Base-by-base conservation (phyloP, 2,797 vertebrate genomes). In the Urophycis tenuis region DNA sequence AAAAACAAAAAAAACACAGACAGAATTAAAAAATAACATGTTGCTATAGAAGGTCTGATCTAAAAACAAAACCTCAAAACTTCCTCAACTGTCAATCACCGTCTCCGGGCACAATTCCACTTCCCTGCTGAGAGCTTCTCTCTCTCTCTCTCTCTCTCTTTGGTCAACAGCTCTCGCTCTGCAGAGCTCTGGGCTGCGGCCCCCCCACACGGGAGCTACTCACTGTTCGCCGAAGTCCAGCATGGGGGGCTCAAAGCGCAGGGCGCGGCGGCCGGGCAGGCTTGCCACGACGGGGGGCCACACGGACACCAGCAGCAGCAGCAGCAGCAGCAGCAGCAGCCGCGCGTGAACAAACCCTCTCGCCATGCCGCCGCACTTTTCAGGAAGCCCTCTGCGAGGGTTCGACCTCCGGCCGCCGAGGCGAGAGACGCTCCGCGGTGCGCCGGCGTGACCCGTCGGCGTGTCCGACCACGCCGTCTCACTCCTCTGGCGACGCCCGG, bases 201-300 rank as follows among this genome's bases (percentile, higher is more conserved):
- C 33, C 0, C n/a, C 0, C 33, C 71, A 1, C 12, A 12, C 3
- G 22, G n/a, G n/a, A 67, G 41, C 78, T 80, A 95, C 98, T 98
- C 92, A 99, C 98, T 99, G 96, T 93, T 99, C 97, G 75, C 97
- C 95, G 90, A 99, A 99, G 91, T 99, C 98, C 94, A 99, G 92
- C 97, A 99, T 98, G 74, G 97, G 96, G 81, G 98, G 98, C 88
- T 99, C 98, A 88, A 99, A 99, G 75, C 94, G 94, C 93, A 99
- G 96, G 81, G 96, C 96, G 90, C 98, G 93, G 83, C 96, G 97
- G 87, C 96, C 97, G 89, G 96, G 96, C 86, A 95, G 94, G 86
- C 96, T 95, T 0, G 95, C n/a, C n/a, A n/a, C n/a, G n/a, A n/a
- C n/a, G n/a, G n/a, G n/a, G n/a, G n/a, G n/a, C n/a, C n/a, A n/a